Evolutionary conservation across 2,113 vertebrate species (phyloP).

Genomic region (Oxyura jamaicensis): DNA sequence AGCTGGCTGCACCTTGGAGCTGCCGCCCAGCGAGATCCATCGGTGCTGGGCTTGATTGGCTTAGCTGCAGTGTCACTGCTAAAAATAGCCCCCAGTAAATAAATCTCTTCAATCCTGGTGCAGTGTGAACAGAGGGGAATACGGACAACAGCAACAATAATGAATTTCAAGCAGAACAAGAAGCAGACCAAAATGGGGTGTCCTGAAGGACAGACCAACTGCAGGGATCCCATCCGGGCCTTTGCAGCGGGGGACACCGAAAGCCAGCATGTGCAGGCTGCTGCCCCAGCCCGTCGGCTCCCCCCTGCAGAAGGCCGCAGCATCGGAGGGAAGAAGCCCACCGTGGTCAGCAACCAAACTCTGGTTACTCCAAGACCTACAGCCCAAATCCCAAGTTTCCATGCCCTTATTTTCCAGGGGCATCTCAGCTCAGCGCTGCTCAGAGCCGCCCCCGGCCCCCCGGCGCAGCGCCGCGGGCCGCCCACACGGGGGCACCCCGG

Average conservation of each 20-base stretch:
- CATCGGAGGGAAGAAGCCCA: background rate
- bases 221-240: background rate
- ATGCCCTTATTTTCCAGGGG: too few relatives aligned
- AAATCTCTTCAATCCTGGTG: background rate
- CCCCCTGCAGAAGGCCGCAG: background rate
- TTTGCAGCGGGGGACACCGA: background rate
- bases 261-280: background rate
- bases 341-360: background rate
- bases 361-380: background rate
- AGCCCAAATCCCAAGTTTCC: background rate
- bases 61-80: background rate
- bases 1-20: background rate
- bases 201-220: background rate
- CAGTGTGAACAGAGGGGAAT: background rate
- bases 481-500: background rate
- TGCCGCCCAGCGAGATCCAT: background rate
- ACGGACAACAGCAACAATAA: background rate
- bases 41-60: background rate
- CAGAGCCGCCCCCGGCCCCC: too few relatives aligned
- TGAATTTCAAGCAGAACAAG: background rate
- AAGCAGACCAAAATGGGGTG: fast-evolving
- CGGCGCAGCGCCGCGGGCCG: background rate
- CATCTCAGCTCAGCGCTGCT: too few relatives aligned
- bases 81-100: slow-evolving; percentile 4
- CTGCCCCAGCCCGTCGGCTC: background rate